These are phyloP conservation scores for Momotus momota DNA, from an alignment of 2,797 vertebrate genomes.

Conservation along the genomic window DNA sequence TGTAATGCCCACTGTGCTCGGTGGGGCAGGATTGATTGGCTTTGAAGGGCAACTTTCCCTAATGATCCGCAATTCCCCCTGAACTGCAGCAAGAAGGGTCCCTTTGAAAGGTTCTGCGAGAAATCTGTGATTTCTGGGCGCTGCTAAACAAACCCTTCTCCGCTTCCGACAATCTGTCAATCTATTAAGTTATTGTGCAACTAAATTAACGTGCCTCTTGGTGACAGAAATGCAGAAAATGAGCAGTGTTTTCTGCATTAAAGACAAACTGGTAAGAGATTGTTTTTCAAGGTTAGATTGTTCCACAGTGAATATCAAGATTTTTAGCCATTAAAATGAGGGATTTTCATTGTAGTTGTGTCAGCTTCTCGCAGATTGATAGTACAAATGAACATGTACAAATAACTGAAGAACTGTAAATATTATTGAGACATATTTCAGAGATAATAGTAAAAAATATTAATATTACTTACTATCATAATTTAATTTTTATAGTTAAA, in stretches of 20 bases:
- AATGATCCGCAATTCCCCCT: conserved; percentile 4
- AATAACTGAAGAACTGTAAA: conserved; percentile 3
- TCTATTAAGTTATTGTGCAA: conserved; percentile 42
- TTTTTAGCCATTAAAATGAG: conserved; percentile 30
- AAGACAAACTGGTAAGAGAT: conserved; percentile 53
- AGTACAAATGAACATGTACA: background rate
- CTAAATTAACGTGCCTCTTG: conserved; percentile 40
- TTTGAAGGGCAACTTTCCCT: conserved; percentile 66
- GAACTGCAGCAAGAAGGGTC: background rate
- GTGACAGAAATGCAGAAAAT: conserved; percentile 35
- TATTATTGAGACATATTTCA: background rate
- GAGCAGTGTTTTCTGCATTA: conserved; percentile 57
- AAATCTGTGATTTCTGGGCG: conserved; percentile 14
- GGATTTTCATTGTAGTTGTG: background rate
- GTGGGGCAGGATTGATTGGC: background rate
- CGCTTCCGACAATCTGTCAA: conserved; percentile 37
- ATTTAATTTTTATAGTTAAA: background rate
- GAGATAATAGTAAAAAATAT: background rate
- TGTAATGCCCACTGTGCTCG: conserved; percentile 36
- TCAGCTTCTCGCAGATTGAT: background rate
- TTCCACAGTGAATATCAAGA: conserved; percentile 18
- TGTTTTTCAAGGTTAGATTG: conserved; percentile 60
- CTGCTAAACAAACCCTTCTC: background rate
- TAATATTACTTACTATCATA: background rate
- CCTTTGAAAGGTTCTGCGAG: background rate